Base-by-base conservation (phyloP, 2,113 vertebrate genomes). In the Grammomys surdaster region DNA sequence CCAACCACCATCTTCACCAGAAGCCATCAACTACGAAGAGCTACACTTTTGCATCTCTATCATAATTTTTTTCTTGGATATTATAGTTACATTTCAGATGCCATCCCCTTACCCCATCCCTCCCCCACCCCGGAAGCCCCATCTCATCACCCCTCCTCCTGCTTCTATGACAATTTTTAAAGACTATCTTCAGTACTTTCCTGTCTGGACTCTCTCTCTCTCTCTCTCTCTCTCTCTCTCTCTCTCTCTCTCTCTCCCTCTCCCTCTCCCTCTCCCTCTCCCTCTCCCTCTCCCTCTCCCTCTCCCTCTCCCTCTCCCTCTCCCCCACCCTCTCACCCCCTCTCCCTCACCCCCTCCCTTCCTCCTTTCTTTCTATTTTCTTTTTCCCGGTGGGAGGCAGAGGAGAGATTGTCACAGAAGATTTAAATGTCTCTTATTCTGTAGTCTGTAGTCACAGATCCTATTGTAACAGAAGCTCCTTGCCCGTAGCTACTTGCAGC, bases 201-300 rank as follows among this genome's bases (percentile, higher is more conserved):
- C 17, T 56, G 33, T 56, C 33, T 81, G 48, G 51, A 7, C 1
- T 36, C 46, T 9, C 7, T 16, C 46, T 5, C 12, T 20, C 7
- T n/a, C 2, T 22, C 28, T 28, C 5, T 2, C 24, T 46, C 11
- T 10, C 24, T 48, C 12, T 5, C 10, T 46, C 11, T 2, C 17
- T 28, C 13, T 28, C 69, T 17, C 12, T 1, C 13, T 17, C 5
- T 17, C 65, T 67, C 4, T 22, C 58, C 43, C 12, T 5, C 24
- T 76, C 13, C 13, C 14, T 4, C 8, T 43, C 19, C 2, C 36
- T 26, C 20, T 26, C 67, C 5, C 14, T 1, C 28, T 14, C 6
- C 5, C 63, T 67, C 11, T 19, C 56, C 43, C 20, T 5, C 22
- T 76, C 24, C 12, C 31, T 69, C 19, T n/a, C 7, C 31, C 69